Conservation (phyloP, 2,888 invertebrate species). For the Teleogryllus oceanicus region DNA sequence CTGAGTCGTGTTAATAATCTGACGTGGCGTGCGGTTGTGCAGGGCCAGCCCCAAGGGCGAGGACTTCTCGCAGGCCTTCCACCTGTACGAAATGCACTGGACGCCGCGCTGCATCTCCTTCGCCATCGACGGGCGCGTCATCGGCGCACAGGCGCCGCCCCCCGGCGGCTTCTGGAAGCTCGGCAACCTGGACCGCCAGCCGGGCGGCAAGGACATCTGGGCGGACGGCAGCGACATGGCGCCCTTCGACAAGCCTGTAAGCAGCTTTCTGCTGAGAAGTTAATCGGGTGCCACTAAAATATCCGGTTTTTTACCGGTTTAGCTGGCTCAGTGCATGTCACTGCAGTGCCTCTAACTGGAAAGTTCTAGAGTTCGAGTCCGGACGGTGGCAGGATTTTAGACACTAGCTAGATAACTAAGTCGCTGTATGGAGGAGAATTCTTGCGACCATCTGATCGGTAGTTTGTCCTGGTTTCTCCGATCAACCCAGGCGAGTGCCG, state of each 20-base stretch:
- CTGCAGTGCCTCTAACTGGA: too few species aligned
- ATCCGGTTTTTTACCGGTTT: too few species aligned
- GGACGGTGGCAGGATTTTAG: too few species aligned
- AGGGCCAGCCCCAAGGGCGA: slow-evolving; percentile 21
- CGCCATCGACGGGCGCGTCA: slow-evolving; percentile 31
- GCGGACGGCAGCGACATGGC: slow-evolving; percentile 39
- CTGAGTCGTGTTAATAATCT: too few species aligned
- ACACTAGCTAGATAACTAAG: too few species aligned
- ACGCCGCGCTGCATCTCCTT: slow-evolving; percentile 38
- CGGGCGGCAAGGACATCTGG: slow-evolving; percentile 40
- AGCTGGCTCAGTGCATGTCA: too few species aligned
- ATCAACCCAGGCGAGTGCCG: too few species aligned
- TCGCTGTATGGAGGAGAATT: too few species aligned
- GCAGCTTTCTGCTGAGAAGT: background rate
- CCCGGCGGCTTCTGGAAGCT: slow-evolving; percentile 36
- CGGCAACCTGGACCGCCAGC: slow-evolving; percentile 35
- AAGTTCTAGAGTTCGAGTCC: too few species aligned
- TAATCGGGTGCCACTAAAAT: too few species aligned
- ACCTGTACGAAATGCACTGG: slow-evolving; percentile 42
- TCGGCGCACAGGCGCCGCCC: slow-evolving; percentile 31
- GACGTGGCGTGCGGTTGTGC: background rate
- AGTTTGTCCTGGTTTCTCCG: too few species aligned
- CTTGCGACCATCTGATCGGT: too few species aligned
- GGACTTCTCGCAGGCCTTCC: slow-evolving; percentile 41
- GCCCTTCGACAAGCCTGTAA: slow-evolving; percentile 40